Conservation (phyloP, 2,797 vertebrate genomes). For the Sebastes variabilis region DNA sequence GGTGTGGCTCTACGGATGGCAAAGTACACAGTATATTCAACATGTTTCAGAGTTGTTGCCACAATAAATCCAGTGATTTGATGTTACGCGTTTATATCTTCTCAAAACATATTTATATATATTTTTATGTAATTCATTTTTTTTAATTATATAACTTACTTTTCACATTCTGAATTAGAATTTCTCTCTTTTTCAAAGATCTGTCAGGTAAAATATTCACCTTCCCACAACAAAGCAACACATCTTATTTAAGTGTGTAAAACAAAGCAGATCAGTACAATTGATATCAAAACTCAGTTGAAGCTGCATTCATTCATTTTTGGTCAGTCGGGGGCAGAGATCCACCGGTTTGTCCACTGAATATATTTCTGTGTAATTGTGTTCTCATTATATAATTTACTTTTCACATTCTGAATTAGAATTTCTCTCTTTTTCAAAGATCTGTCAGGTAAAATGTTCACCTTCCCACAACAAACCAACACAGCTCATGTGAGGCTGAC, state of each 20-base stretch:
- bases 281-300: not conserved
- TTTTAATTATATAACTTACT: no score
- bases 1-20: not conserved
- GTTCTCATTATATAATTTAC: not conserved
- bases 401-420: not conserved
- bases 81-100: not conserved
- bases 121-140: no score
- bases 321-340: not conserved
- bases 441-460: constrained; percentile 62
- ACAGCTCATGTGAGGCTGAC: constrained; percentile 54
- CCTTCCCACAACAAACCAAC: constrained; percentile 63
- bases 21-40: not conserved
- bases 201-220: no score
- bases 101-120: not conserved
- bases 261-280: not conserved
- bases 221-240: no score
- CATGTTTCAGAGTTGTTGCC: not conserved
- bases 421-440: constrained; percentile 42
- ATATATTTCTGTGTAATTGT: not conserved
- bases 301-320: not conserved
- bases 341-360: not conserved
- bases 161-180: no score
- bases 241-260: not conserved
- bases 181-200: no score
- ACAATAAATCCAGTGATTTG: not conserved